phyloP scores from a whole-genome alignment of 2,113 vertebrate genomes.

The Ciconia stormi region DNA sequence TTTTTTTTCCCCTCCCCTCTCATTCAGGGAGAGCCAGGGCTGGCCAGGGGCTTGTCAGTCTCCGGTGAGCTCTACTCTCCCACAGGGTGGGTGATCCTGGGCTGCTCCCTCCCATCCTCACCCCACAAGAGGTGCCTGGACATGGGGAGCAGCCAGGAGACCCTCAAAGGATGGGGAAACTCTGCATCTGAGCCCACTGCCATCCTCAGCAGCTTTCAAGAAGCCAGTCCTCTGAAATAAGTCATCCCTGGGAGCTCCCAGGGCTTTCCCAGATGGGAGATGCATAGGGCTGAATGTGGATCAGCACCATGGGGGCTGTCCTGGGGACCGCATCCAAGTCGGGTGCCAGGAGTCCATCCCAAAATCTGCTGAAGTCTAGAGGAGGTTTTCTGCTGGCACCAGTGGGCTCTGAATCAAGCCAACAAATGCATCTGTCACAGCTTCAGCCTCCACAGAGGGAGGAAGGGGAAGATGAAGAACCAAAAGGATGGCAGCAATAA shows the following conservation, averaged over 20 bases:
- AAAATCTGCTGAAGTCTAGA: background rate
- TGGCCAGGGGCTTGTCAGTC: background rate
- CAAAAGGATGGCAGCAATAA: background rate
- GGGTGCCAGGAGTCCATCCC: background rate
- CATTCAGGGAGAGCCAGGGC: constrained; percentile 11
- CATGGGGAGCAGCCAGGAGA: background rate
- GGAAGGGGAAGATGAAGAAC: background rate
- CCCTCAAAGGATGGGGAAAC: background rate
- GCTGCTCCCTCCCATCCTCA: background rate
- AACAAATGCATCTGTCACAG: background rate
- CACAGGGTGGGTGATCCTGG: background rate
- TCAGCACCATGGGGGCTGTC: background rate
- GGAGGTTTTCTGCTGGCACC: background rate
- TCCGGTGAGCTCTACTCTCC: background rate
- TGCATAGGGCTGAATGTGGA: background rate
- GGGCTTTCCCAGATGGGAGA: background rate
- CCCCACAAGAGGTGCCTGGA: background rate
- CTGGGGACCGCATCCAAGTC: background rate
- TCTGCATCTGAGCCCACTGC: background rate
- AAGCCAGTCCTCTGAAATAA: background rate
- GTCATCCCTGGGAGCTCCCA: background rate
- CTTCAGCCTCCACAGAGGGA: background rate
- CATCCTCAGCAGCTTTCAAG: background rate
- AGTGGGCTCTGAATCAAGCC: background rate
- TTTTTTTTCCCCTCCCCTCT: constrained; percentile 41